phyloP scores from a whole-genome alignment of 2,888 invertebrate genomes.

The Apamea epomidion region DNA sequence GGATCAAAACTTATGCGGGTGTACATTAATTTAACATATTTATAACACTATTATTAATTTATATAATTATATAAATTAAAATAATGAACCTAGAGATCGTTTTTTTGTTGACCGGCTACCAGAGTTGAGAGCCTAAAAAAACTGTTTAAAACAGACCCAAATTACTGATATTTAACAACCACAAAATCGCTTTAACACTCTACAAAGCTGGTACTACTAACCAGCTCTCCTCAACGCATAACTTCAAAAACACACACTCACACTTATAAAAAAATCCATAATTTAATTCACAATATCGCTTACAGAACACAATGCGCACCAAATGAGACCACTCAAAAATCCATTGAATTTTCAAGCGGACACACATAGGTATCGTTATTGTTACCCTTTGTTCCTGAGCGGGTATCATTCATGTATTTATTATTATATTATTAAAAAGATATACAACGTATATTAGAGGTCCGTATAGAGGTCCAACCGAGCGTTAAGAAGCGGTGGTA shows the following conservation, averaged over 20 bases:
- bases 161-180: no score
- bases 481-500: constrained; percentile 86
- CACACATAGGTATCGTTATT: constrained; percentile 60
- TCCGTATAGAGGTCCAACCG: constrained; percentile 79
- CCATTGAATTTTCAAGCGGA: constrained; percentile 64
- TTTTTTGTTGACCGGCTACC: no score
- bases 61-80: no score
- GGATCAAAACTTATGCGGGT: no score
- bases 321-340: constrained; percentile 61
- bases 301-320: constrained; percentile 55
- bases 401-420: constrained; percentile 81
- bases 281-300: constrained; percentile 67
- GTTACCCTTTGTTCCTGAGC: constrained; percentile 60
- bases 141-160: no score
- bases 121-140: no score
- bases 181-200: background rate
- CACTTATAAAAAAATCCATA: constrained; percentile 55
- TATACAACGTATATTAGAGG: constrained; percentile 84
- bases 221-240: constrained; percentile 21
- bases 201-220: constrained; percentile 1
- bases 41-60: no score
- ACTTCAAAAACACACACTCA: constrained; percentile 35
- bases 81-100: no score
- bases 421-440: constrained; percentile 84
- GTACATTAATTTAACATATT: no score